Conservation (phyloP, 2,797 vertebrate genomes). For the Siniperca obscura region DNA sequence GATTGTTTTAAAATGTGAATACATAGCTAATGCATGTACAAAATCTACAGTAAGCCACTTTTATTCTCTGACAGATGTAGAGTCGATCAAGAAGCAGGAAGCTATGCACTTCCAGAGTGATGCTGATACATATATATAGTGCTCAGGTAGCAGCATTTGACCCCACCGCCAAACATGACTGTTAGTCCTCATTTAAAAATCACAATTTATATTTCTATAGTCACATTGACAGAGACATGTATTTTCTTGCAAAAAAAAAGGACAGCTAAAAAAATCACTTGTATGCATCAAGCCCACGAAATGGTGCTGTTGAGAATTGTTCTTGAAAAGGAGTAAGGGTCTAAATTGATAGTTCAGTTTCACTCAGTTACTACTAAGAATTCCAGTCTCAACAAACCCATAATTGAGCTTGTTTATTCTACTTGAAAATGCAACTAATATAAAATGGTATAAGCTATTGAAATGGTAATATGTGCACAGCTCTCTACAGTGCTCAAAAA, state of each 20-base stretch:
- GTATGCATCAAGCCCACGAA: constrained; percentile 72
- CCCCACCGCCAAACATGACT: constrained; percentile 74
- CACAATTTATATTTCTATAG: constrained; percentile 81
- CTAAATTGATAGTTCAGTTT: constrained; percentile 61
- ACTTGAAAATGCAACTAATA: constrained; percentile 79
- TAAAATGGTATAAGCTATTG: constrained; percentile 77
- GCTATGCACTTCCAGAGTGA: constrained; percentile 67
- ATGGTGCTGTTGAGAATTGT: constrained; percentile 71
- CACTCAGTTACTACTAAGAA: constrained; percentile 52
- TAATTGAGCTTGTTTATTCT: constrained; percentile 71
- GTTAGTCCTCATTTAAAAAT: constrained; percentile 78
- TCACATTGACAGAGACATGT: constrained; percentile 68
- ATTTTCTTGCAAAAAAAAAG: constrained; percentile 76
- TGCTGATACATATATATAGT: constrained; percentile 53
- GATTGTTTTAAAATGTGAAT: constrained; percentile 61
- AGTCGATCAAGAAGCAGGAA: constrained; percentile 46
- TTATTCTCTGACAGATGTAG: constrained; percentile 27
- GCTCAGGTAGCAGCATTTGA: constrained; percentile 77
- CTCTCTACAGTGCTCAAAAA: constrained; percentile 75
- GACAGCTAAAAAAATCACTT: constrained; percentile 59
- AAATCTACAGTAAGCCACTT: constrained; percentile 56
- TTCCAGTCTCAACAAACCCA: constrained; percentile 49
- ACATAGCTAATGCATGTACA: constrained; percentile 69
- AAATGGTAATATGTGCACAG: constrained; percentile 67
- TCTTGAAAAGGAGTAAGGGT: constrained; percentile 72